Conservation (phyloP, 1,140 invertebrate genomes). For the Drosophila varians region DNA sequence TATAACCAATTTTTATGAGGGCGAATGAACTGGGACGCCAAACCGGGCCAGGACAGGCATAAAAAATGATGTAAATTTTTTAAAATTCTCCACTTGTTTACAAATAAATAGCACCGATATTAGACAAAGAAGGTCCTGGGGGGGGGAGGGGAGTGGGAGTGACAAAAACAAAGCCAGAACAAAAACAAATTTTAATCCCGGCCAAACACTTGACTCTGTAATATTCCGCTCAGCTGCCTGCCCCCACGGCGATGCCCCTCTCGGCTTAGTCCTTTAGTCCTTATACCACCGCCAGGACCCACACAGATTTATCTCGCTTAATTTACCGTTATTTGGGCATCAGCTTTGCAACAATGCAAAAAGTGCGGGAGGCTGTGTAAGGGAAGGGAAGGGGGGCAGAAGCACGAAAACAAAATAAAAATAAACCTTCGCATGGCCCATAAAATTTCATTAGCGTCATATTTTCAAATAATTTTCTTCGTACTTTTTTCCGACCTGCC, state of each 20-base stretch:
- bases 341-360: slow-evolving; percentile 73
- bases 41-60: slow-evolving; percentile 23
- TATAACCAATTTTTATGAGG: slow-evolving; percentile 74
- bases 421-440: slow-evolving; percentile 81
- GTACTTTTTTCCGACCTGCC: slow-evolving; percentile 45
- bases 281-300: slow-evolving; percentile 12
- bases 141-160: slow-evolving; percentile 11
- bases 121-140: slow-evolving; percentile 45
- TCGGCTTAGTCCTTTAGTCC: background rate
- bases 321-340: slow-evolving; percentile 80
- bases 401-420: slow-evolving; percentile 76
- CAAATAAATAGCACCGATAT: slow-evolving; percentile 69
- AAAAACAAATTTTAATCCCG: slow-evolving; percentile 69
- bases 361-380: background rate
- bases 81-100: slow-evolving; percentile 70
- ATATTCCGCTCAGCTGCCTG: slow-evolving; percentile 11
- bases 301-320: slow-evolving; percentile 80
- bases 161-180: slow-evolving; percentile 18
- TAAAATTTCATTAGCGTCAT: slow-evolving; percentile 82
- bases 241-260: background rate
- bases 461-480: slow-evolving; percentile 82
- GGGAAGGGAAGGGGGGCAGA: slow-evolving; percentile 1
- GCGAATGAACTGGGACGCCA: background rate
- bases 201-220: slow-evolving; percentile 59
- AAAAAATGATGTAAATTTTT: slow-evolving; percentile 71